Base-by-base conservation (phyloP, 2,797 vertebrate species). In the Neopelma chrysocephalum region DNA sequence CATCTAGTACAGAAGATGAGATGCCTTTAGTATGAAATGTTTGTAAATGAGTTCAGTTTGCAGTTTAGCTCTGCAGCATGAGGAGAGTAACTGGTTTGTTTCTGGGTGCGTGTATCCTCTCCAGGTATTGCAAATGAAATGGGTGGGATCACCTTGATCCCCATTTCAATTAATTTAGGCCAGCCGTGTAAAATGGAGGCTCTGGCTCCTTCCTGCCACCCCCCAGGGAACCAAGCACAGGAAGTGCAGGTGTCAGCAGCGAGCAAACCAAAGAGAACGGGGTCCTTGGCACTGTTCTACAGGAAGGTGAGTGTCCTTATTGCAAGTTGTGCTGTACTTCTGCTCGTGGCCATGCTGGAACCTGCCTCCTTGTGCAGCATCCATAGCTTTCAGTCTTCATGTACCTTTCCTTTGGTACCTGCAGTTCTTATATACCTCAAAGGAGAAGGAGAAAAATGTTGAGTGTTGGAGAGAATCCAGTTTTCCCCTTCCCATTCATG, bases 281-380 rank as follows among this genome's bases (percentile, higher is more conserved):
- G 99, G 3, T 99, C 99, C 3, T 97, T 99, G 72, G 99, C 99
- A 3, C 98, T 99, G 26, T 99, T 99, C 96, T 99, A 99, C 97
- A 99, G 99, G 87, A 99, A 99, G 98, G 99, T 99, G 70, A 20
- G 94, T 86, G 43, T 36, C 43, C n/a, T 6, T 23, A 42, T 38
- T 27, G 64, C 48, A 6, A 22, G 15, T 12, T 3, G 0, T 5
- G 48, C 45, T 69, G 15, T 27, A 0, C 43, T 43, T 34, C 38
- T 61, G 8, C 18, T 20, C 0, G 0, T 38, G 58, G 42, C 62
- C 6, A 0, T 42, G 62, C 70, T 86, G 65, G 27, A 53, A 36
- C 11, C 58, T 53, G 4, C 54, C 56, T 70, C 70, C 23, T 15
- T 27, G 10, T 20, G 42, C 75, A n/a, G 29, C 26, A 82, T 43